A percentile compares a stretch with the other conserved stretches of the same genome.
phyloP scores from a whole-genome alignment of 2,113 vertebrate species.

The Cynocephalus volans region DNA sequence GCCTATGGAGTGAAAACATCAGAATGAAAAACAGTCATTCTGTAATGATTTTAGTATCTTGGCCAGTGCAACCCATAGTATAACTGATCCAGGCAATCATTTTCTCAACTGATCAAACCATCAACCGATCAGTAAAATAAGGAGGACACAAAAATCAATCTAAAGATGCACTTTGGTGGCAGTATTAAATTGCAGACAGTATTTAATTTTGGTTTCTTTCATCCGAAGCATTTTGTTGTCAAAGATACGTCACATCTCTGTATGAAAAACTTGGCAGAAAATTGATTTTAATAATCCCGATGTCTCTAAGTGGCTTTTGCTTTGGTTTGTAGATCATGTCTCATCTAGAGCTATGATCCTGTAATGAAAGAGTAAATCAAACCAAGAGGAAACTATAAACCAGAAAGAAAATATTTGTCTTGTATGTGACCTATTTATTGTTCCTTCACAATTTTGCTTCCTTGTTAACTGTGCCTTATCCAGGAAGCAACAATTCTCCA shows the following conservation, averaged over 20 bases:
- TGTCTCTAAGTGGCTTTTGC: neutral
- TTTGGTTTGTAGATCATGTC: neutral
- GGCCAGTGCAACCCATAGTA: neutral
- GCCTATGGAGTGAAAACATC: neutral
- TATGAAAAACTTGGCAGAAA: neutral
- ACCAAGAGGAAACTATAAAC: constrained; percentile 45
- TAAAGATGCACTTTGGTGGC: neutral
- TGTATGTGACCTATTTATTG: neutral
- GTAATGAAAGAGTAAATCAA: constrained; percentile 27
- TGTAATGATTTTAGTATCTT: neutral
- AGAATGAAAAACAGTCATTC: neutral
- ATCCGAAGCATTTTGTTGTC: neutral
- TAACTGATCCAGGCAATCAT: neutral
- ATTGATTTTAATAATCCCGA: neutral
- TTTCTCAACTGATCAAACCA: neutral
- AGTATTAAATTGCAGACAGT: neutral
- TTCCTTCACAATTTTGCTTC: neutral
- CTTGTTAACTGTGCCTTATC: neutral
- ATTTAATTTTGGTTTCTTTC: neutral
- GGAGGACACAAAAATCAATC: neutral
- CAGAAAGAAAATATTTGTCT: neutral
- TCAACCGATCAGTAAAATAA: neutral
- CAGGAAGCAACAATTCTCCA: neutral
- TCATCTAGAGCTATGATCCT: neutral
- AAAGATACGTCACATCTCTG: neutral